Conservation (phyloP, 2,113 vertebrate genomes). For the Henicopernis longicauda region DNA sequence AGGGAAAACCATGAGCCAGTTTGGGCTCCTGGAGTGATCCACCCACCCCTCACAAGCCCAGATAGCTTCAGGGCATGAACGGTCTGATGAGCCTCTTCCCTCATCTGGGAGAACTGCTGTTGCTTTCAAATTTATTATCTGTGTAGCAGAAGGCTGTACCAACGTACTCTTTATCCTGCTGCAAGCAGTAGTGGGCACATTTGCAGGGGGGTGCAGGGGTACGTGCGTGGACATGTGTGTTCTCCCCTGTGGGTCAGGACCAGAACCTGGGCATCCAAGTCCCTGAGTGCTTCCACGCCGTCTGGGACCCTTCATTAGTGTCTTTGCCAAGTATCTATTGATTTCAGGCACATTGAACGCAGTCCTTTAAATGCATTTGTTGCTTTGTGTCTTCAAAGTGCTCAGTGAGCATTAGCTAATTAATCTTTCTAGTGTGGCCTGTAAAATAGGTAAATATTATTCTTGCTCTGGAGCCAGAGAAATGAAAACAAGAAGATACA, state of each 20-base stretch:
- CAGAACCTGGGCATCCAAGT: not conserved
- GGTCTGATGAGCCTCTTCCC: not conserved
- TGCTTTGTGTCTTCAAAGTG: not conserved
- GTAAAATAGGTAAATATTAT: slow-evolving; percentile 4
- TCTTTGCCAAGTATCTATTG: not conserved
- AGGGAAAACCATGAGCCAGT: not conserved
- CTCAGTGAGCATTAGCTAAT: not conserved
- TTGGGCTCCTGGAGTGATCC: not conserved
- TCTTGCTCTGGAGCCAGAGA: not conserved
- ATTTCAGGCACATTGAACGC: not conserved
- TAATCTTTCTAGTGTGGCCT: not conserved
- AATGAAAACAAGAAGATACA: not conserved
- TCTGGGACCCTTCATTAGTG: not conserved
- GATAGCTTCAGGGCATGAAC: not conserved
- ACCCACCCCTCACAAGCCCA: not conserved
- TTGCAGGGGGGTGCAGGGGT: not conserved
- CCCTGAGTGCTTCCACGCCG: not conserved
- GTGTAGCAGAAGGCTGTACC: not conserved
- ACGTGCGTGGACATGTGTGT: accelerated
- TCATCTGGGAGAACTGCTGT: not conserved
- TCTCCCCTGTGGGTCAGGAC: not conserved
- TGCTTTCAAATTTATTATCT: not conserved
- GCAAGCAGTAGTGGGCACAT: not conserved
- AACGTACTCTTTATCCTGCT: not conserved
- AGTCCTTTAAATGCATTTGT: not conserved